phyloP scores from a whole-genome alignment of 2,797 vertebrate species.

The Rhinella marina region DNA sequence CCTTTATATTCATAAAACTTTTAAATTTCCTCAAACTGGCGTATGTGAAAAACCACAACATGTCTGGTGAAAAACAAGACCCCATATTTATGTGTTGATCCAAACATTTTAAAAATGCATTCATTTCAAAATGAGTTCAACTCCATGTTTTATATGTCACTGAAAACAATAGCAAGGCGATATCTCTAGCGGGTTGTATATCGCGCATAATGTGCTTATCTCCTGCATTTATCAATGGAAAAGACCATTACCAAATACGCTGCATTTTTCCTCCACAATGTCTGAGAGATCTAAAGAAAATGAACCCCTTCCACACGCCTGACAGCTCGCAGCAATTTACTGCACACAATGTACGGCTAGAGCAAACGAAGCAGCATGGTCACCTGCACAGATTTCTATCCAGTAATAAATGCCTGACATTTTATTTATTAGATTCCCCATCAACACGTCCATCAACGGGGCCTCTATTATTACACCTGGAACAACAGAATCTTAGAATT shows the following conservation, averaged over 20 bases:
- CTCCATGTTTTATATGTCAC: too few species aligned
- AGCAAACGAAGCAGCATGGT: too few species aligned
- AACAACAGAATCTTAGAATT: not conserved
- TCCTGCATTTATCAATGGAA: not conserved
- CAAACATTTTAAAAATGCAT: too few species aligned
- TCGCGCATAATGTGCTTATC: not conserved
- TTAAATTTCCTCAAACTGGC: too few species aligned
- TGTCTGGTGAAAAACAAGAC: too few species aligned
- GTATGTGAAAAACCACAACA: too few species aligned
- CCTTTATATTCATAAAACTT: too few species aligned
- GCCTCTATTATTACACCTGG: not conserved
- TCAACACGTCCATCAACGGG: not conserved
- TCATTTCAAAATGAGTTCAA: too few species aligned
- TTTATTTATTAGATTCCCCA: slow-evolving; percentile 22
- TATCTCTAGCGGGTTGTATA: too few species aligned
- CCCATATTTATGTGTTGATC: too few species aligned
- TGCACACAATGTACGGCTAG: not conserved
- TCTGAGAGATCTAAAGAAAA: not conserved
- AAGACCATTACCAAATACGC: not conserved
- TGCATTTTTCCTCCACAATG: not conserved
- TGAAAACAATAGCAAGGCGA: too few species aligned
- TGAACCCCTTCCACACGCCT: not conserved
- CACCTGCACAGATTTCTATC: slow-evolving; percentile 1
- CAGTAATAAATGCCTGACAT: not conserved
- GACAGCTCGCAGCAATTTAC: not conserved